These are phyloP conservation scores for Agriotes lineatus DNA, from an alignment of 2,888 invertebrate genomes.

Conservation along the genomic window DNA sequence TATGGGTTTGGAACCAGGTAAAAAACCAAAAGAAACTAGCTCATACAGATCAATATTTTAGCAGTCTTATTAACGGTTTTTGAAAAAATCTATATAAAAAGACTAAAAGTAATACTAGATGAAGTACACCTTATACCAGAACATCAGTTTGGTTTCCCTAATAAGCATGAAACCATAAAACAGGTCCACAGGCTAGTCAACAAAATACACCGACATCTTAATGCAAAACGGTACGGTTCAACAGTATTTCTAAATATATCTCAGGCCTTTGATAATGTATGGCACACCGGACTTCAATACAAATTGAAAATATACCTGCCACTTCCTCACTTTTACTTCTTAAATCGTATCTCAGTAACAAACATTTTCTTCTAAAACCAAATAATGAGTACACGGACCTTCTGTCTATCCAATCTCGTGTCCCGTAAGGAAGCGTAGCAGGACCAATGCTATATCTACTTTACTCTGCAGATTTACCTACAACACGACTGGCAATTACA, in stretches of 20 bases:
- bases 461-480: not conserved
- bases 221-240: conserved; percentile 10
- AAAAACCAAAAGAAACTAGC: not conserved
- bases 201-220: conserved; percentile 8
- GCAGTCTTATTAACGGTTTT: conserved; percentile 12
- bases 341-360: not conserved
- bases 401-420: not conserved
- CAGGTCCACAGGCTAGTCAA: conserved; percentile 10
- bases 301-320: not conserved
- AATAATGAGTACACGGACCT: not conserved
- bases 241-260: not conserved
- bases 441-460: not conserved
- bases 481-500: not conserved
- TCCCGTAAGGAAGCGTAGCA: conserved; percentile 3
- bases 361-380: conserved; percentile 1
- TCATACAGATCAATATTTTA: conserved; percentile 2
- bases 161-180: conserved; percentile 7
- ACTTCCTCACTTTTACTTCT: not conserved
- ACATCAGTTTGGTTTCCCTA: conserved; percentile 9
- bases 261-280: not conserved
- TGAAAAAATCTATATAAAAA: conserved; percentile 18
- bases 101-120: conserved; percentile 8
- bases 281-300: not conserved
- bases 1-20: not conserved
- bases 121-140: not conserved